Percentiles rank a stretch among this genome's conserved stretches.
These are phyloP conservation scores for Bombus pyrosoma DNA, from an alignment of 1,140 invertebrate genomes.

Conservation along the genomic window DNA sequence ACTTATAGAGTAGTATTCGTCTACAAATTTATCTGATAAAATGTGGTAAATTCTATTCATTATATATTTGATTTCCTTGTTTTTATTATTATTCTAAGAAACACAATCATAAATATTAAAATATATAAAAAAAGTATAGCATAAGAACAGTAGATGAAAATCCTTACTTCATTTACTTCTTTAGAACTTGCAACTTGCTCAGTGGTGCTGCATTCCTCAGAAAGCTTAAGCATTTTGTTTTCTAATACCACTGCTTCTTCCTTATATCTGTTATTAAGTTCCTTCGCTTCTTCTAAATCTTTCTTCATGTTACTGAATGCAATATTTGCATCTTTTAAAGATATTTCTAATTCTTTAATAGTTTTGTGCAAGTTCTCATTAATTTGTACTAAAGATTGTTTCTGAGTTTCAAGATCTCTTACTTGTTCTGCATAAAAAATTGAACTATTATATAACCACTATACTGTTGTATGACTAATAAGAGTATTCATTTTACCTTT, in stretches of 20 bases:
- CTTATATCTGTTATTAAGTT: constrained; percentile 42
- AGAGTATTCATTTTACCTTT: constrained; percentile 50
- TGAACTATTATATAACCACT: constrained; percentile 15
- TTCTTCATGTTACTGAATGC: constrained; percentile 23
- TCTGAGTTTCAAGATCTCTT: constrained; percentile 50
- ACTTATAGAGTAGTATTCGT: constrained; percentile 68
- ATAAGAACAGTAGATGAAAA: constrained; percentile 4
- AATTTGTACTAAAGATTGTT: constrained; percentile 50
- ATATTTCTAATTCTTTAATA: constrained; percentile 63
- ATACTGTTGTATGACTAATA: background rate
- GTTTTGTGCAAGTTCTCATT: constrained; percentile 62
- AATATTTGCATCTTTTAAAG: constrained; percentile 58
- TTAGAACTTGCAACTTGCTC: background rate
- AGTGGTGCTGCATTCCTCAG: background rate
- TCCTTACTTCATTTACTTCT: constrained; percentile 39
- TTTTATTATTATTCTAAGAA: constrained; percentile 65
- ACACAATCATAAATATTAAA: constrained; percentile 12
- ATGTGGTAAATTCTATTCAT: constrained; percentile 74
- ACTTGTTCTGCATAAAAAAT: constrained; percentile 32
- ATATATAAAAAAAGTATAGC: constrained; percentile 12
- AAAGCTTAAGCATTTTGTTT: constrained; percentile 46
- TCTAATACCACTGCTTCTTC: constrained; percentile 61
- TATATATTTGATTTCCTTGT: constrained; percentile 73
- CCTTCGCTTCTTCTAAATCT: constrained; percentile 51
- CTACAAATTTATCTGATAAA: constrained; percentile 70